Percentiles rank a stretch among this genome's conserved stretches.
These are phyloP conservation scores for Elgonia sp. DNA, from an alignment of 2,888 invertebrate species.

Conservation along the genomic window DNA sequence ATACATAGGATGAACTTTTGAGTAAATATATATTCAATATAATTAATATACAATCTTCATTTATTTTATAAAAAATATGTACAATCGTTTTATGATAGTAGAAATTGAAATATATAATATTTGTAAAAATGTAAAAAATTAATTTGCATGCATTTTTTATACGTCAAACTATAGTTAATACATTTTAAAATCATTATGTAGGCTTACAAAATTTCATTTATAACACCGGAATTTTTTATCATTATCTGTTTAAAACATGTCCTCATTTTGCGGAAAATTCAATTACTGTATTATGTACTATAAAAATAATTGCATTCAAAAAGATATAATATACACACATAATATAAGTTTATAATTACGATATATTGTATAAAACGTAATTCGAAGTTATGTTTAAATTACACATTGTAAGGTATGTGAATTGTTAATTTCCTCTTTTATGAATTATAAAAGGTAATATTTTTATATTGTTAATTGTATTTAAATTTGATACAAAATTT, in stretches of 20 bases:
- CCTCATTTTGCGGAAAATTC: background rate
- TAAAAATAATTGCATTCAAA: background rate
- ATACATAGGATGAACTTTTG: background rate
- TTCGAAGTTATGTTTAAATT: background rate
- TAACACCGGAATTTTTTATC: slow-evolving; percentile 2
- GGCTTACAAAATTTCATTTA: slow-evolving; percentile 1
- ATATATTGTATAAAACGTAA: slow-evolving; percentile 2
- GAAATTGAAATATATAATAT: background rate
- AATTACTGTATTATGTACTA: background rate
- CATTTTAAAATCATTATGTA: background rate
- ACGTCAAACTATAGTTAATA: background rate
- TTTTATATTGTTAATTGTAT: background rate
- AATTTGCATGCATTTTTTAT: background rate
- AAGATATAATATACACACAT: slow-evolving; percentile 24
- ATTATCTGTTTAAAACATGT: background rate
- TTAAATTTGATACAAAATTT: too few relatives aligned
- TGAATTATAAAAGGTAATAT: background rate
- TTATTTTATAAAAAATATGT: slow-evolving; percentile 3
- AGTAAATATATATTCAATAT: background rate
- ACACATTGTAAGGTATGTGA: background rate
- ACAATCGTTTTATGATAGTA: slow-evolving; percentile 2
- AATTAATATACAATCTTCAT: background rate
- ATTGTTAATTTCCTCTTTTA: background rate
- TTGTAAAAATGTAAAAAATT: background rate
- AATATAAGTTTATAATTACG: slow-evolving; percentile 18